Base-by-base conservation (phyloP, 2,113 vertebrate species). In the Platichthys flesus region DNA sequence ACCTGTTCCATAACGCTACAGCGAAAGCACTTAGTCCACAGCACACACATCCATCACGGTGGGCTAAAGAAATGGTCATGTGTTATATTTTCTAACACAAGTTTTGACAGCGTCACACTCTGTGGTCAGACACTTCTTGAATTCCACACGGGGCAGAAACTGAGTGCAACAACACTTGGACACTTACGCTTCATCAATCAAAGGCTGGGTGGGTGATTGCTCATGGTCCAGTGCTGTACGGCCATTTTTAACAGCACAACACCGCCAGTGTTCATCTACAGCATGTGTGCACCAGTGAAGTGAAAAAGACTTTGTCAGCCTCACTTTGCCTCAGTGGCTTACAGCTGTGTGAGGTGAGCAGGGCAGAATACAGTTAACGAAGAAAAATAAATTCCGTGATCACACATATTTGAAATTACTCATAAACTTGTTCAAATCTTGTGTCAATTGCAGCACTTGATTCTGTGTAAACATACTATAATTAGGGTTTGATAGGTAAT, bases 151-250 rank as follows among this genome's bases (percentile, higher is more conserved):
- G 31, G 35, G 20, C 15, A 23, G 6, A 21, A 6, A 3, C 3
- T 31, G 8, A 55, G 23, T 57, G 18, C 26, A 75, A 14, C 37
- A 35, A 54, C 24, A 9, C 16, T n/a, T 9, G 40, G 42, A 59
- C 71, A 75, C 40, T 66, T 20, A 37, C 73, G 52, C 45, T 26
- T 40, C 47, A 54, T 67, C 23, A 67, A 3, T 58, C 62, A 66
- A 60, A 58, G 40, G 15, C 26, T 49, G 35, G 23, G 51, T 21
- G 51, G 24, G 18, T 49, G 9, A 14, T 26, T 59, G 24, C 18
- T 12, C 24, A 31, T 18, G 21, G 58, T 24, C n/a, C 18, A 7
- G 28, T n/a, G 59, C 8, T 57, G 37, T 15, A 26, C 24, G 23
- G 23, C 21, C 20, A 45, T 67, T 79, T 42, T 51, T 20, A 15